A percentile compares a stretch with the other conserved stretches of the same genome.
Conservation (phyloP, 2,113 vertebrate species). For the Ammodytes marinus region DNA sequence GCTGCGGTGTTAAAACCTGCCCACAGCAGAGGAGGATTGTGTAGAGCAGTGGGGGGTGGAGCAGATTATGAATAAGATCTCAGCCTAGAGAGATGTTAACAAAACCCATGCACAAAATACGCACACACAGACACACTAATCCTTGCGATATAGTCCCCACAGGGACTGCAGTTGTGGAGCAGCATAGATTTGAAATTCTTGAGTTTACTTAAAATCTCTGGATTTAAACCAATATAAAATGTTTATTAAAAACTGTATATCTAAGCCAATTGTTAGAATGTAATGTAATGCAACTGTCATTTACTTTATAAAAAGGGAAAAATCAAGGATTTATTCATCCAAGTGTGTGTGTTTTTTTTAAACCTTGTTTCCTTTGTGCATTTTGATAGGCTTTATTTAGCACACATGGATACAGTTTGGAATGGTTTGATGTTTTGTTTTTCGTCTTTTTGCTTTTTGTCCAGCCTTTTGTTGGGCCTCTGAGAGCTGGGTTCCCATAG, state of each 20-base stretch:
- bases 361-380: neutral
- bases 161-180: slow-evolving; percentile 40
- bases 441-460: neutral
- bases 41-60: slow-evolving; percentile 51
- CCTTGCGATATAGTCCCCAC: slow-evolving; percentile 31
- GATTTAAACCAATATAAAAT: neutral
- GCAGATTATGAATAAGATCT: slow-evolving; percentile 61
- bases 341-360: neutral
- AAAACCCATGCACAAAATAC: slow-evolving; percentile 39
- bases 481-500: neutral
- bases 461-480: neutral
- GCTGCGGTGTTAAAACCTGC: slow-evolving; percentile 66
- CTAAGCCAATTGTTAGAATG: neutral
- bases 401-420: neutral
- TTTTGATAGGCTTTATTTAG: too few relatives aligned
- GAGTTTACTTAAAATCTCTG: slow-evolving; percentile 8
- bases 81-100: slow-evolving; percentile 66
- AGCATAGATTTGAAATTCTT: slow-evolving; percentile 34
- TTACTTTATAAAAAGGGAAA: neutral
- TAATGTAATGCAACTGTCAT: neutral
- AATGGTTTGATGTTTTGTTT: neutral
- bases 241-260: neutral
- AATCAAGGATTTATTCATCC: neutral
- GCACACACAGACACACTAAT: slow-evolving; percentile 26
- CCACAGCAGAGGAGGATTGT: slow-evolving; percentile 55